phyloP scores from a whole-genome alignment of 1,140 invertebrate species.

The Macrostomum lignano region DNA sequence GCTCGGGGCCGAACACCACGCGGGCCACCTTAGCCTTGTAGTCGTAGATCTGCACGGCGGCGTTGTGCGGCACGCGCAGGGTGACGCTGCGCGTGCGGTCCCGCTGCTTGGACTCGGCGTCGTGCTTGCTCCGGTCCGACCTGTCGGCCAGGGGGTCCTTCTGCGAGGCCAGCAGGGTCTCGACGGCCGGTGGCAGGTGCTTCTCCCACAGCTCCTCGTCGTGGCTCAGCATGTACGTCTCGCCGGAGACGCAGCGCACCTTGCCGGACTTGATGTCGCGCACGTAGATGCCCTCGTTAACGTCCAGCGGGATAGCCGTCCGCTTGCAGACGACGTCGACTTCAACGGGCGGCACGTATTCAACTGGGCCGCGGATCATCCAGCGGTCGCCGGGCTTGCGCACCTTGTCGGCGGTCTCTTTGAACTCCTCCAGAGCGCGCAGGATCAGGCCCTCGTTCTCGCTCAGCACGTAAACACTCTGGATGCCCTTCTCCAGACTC shows the following conservation, averaged over 20 bases:
- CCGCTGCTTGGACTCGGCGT: not conserved
- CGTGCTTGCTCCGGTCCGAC: constrained; percentile 9
- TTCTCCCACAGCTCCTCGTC: constrained; percentile 33
- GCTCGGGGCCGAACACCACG: constrained; percentile 32
- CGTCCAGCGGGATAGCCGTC: constrained; percentile 30
- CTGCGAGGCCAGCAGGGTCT: constrained; percentile 17
- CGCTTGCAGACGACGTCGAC: constrained; percentile 30
- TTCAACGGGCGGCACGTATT: constrained; percentile 31
- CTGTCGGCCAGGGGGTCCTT: constrained; percentile 28
- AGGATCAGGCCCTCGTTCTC: constrained; percentile 32
- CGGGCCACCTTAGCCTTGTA: constrained; percentile 31
- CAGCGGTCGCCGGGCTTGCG: constrained; percentile 30
- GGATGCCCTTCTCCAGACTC: constrained; percentile 27
- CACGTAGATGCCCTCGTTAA: constrained; percentile 34
- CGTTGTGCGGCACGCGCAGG: constrained; percentile 33
- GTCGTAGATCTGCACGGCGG: constrained; percentile 33
- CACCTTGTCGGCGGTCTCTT: no score
- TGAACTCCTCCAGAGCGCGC: constrained; percentile 25
- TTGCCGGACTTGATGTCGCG: constrained; percentile 30
- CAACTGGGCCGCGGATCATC: constrained; percentile 31
- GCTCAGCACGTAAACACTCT: constrained; percentile 28
- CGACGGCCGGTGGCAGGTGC: constrained; percentile 24
- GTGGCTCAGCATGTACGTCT: constrained; percentile 32
- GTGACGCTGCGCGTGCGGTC: constrained; percentile 11
- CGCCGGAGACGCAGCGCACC: constrained; percentile 25